Base-by-base conservation (phyloP, 1,140 invertebrate species). In the Neocloeon triangulifer region DNA sequence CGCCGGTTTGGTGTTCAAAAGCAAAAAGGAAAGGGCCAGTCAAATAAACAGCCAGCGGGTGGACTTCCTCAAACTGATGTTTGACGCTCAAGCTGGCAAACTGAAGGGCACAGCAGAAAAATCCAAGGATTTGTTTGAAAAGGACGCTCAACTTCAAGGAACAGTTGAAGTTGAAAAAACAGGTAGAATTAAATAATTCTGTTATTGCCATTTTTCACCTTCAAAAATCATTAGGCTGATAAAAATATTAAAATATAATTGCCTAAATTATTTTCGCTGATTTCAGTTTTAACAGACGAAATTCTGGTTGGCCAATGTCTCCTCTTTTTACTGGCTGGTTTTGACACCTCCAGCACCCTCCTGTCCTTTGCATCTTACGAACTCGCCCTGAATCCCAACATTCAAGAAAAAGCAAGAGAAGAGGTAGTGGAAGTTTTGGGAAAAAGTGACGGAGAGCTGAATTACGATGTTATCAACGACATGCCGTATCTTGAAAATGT, bases 301-400 rank as follows among this genome's bases (percentile, higher is more conserved):
- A 21, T 32, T 10, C 18, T 41, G 8, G 26, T 34, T 19, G 39
- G 36, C 7, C 40, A 41, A 18, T 25, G 32, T 5, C 19, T 41
- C 12, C 27, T 38, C 14, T 39, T 41, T 23, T 25, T 39, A 6
- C 17, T 39, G 9, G 40, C 38, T 36, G 37, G 37, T 6, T 41
- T 33, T 31, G 59, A 63, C 25, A 64, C 62, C 1, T 58, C 58
- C 2, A 44, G 51, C 4, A 47, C 47, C 15, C 37, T 54, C 0
- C 38, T 65, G 4, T 38, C 43, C 4, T 50, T 45, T 26, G 37
- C 44, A 2, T 26, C 45, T 2, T 59, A 61, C 39, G 48, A 55
- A 33, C 42, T 73, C 15, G 61, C 65, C 1, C 35, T 52, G 3
- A 48, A 70, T 49, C 56, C 51, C 4, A 55, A 64, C 12, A 41